Conservation (phyloP, 1,140 invertebrate species). For the Olivierus martensii region DNA sequence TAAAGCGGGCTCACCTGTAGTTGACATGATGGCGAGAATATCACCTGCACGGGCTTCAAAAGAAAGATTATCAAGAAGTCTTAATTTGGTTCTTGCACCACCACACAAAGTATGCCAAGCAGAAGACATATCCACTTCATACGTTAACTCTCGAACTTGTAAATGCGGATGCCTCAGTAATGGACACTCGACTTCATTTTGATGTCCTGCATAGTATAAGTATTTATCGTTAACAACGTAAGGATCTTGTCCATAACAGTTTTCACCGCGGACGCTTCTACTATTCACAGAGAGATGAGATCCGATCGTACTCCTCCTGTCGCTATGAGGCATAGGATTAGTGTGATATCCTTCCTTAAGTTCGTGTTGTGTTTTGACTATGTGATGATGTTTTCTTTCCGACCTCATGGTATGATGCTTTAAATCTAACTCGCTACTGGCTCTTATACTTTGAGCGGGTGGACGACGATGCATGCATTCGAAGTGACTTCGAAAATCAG, state of each 20-base stretch:
- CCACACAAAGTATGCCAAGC: conserved; percentile 23
- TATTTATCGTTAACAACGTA: too few relatives aligned
- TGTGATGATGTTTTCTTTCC: conserved; percentile 16
- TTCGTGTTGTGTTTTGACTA: conserved; percentile 4
- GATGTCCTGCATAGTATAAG: not conserved
- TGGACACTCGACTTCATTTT: conserved; percentile 7
- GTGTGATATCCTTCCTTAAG: conserved; percentile 8
- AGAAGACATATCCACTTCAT: conserved; percentile 34
- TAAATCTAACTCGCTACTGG: conserved; percentile 54
- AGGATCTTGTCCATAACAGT: too few relatives aligned
- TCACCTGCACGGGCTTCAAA: conserved; percentile 79
- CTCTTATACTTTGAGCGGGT: conserved; percentile 16
- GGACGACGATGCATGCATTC: conserved; percentile 7
- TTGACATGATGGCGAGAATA: conserved; percentile 75
- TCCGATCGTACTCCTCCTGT: conserved; percentile 17
- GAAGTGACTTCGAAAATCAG: conserved; percentile 46
- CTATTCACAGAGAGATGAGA: conserved; percentile 21
- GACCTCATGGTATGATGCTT: conserved; percentile 2
- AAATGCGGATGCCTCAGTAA: conserved; percentile 41
- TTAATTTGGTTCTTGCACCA: conserved; percentile 24
- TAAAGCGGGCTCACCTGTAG: conserved; percentile 37
- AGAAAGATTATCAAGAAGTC: conserved; percentile 51
- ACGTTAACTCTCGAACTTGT: conserved; percentile 41
- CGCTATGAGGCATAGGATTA: conserved; percentile 9
- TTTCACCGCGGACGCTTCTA: conserved; percentile 1